Percentiles rank a stretch among this genome's conserved stretches.
Conservation (phyloP, 2,888 invertebrate genomes). For the Dorcus hopei region DNA sequence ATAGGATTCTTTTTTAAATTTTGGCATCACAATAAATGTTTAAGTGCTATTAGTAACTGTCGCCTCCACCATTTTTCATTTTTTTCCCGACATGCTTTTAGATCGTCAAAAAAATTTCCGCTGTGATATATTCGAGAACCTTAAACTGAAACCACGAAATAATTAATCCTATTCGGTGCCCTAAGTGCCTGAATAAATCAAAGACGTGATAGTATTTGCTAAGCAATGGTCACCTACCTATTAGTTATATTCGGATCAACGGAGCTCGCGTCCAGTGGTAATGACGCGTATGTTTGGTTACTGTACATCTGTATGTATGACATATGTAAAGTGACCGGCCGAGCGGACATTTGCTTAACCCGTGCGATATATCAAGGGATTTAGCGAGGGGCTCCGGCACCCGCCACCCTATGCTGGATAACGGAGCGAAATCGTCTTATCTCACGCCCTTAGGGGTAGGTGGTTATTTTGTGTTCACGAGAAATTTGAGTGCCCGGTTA, state of each 20-base stretch:
- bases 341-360: slow-evolving; percentile 47
- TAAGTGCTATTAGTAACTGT: too few relatives aligned
- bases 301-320: slow-evolving; percentile 44
- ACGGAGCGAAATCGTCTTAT: slow-evolving; percentile 27
- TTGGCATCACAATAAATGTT: too few relatives aligned
- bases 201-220: slow-evolving; percentile 4
- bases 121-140: slow-evolving; percentile 12
- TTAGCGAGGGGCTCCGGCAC: slow-evolving; percentile 35
- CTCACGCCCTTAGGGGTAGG: slow-evolving; percentile 22
- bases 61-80: too few relatives aligned
- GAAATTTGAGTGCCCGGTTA: slow-evolving; percentile 20
- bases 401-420: slow-evolving; percentile 2
- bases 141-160: slow-evolving; percentile 15
- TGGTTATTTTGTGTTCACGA: slow-evolving; percentile 22
- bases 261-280: slow-evolving; percentile 22
- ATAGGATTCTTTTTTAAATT: too few relatives aligned
- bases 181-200: slow-evolving; percentile 13
- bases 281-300: slow-evolving; percentile 37
- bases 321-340: slow-evolving; percentile 47
- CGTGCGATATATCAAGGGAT: slow-evolving; percentile 49
- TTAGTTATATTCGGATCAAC: background rate
- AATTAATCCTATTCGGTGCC: slow-evolving; percentile 15
- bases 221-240: background rate
- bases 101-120: background rate
- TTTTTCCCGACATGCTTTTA: too few relatives aligned